phyloP scores from a whole-genome alignment of 2,797 vertebrate genomes.

The Pangasius sanitwongsei region DNA sequence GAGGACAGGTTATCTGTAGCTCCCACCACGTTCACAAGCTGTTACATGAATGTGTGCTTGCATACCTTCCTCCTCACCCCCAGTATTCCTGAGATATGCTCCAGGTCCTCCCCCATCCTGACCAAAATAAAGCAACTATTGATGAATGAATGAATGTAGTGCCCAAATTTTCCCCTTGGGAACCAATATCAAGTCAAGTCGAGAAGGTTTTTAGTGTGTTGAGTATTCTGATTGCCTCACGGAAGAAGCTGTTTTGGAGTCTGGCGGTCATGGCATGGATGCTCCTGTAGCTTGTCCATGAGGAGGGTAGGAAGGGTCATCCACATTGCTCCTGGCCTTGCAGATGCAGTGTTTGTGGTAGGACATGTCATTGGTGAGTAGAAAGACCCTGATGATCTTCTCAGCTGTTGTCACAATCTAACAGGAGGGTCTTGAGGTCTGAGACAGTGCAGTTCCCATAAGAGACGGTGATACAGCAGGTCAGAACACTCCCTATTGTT shows the following conservation, averaged over 20 bases:
- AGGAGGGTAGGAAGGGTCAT: not conserved
- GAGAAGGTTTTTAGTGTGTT: not conserved
- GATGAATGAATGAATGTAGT: not conserved
- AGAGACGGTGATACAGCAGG: not conserved
- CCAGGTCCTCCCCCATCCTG: not conserved
- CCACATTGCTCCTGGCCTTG: not conserved
- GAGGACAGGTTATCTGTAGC: too few species aligned
- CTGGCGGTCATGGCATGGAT: not conserved
- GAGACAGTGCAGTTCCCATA: not conserved
- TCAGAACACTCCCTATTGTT: not conserved
- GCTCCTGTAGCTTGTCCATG: not conserved
- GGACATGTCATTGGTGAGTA: not conserved
- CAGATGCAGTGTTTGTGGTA: not conserved
- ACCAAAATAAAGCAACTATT: not conserved
- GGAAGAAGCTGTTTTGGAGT: not conserved
- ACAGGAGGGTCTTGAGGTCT: not conserved
- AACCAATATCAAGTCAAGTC: not conserved
- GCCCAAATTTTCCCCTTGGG: not conserved
- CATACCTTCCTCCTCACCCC: not conserved
- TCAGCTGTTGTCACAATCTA: not conserved
- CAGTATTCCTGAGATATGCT: not conserved
- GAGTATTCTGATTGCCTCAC: not conserved
- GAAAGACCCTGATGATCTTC: not conserved
- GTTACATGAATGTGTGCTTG: not conserved
- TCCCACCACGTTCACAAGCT: not conserved